These are phyloP conservation scores for Cheirogaleus medius DNA, from an alignment of 2,113 vertebrate species.

Conservation along the genomic window DNA sequence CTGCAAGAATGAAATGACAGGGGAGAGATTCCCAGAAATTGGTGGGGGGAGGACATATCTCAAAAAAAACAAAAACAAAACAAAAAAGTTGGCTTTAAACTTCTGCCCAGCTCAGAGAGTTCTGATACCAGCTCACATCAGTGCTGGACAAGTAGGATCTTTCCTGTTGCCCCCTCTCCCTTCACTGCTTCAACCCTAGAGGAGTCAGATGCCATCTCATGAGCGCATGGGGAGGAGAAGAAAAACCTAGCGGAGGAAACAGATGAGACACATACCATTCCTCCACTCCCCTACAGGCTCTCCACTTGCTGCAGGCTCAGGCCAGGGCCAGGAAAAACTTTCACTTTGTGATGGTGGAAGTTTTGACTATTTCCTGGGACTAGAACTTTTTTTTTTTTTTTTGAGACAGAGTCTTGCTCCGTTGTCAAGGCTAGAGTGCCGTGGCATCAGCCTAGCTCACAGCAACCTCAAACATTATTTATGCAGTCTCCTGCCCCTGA, in stretches of 20 bases:
- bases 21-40: not conserved
- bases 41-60: not conserved
- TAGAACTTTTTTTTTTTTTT: not conserved
- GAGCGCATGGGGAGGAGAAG: not conserved
- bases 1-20: not conserved
- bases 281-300: not conserved
- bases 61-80: not conserved
- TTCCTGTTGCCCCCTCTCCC: not conserved
- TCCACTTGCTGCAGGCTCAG: not conserved
- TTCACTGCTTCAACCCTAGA: not conserved
- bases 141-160: not conserved
- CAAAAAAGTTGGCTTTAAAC: not conserved
- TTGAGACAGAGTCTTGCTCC: not conserved
- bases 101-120: not conserved
- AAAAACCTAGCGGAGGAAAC: not conserved
- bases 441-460: not conserved
- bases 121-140: not conserved
- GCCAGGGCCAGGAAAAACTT: not conserved
- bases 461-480: not conserved
- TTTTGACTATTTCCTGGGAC: not conserved
- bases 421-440: not conserved
- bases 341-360: not conserved
- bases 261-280: not conserved
- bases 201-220: not conserved
- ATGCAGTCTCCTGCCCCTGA: not conserved